phyloP scores from a whole-genome alignment of 2,113 vertebrate genomes.

The Scalopus aquaticus region DNA sequence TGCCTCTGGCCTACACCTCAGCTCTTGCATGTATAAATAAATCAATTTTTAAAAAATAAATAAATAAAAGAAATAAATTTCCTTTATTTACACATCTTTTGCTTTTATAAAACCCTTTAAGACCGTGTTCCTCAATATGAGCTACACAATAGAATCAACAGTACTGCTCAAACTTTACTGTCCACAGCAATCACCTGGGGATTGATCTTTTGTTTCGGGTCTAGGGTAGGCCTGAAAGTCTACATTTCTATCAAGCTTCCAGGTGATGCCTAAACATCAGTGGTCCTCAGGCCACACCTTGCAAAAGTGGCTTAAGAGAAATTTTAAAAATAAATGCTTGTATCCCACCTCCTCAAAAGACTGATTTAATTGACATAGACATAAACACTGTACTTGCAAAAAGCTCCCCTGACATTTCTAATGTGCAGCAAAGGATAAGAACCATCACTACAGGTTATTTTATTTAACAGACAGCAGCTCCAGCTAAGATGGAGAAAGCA shows the following conservation, averaged over 20 bases:
- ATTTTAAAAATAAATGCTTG: neutral
- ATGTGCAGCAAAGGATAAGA: neutral
- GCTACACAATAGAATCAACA: neutral
- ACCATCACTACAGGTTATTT: neutral
- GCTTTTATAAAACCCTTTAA: neutral
- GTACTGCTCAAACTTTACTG: neutral
- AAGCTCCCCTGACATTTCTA: neutral
- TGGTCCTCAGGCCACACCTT: neutral
- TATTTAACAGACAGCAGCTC: neutral
- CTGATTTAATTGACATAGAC: neutral
- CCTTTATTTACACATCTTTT: neutral
- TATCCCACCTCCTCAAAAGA: neutral
- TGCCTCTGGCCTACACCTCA: no score
- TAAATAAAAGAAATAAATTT: no score
- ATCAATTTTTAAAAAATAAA: no score
- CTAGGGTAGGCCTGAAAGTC: neutral
- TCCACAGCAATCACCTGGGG: neutral
- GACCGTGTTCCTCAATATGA: neutral
- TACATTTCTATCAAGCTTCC: neutral
- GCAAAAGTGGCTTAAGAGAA: neutral
- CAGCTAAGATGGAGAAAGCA: neutral
- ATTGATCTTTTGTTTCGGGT: neutral
- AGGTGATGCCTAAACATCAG: neutral
- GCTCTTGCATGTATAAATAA: no score
- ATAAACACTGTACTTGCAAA: neutral